These are phyloP conservation scores for Ancistrus triradiatus DNA, from an alignment of 2,113 vertebrate genomes.

Conservation along the genomic window DNA sequence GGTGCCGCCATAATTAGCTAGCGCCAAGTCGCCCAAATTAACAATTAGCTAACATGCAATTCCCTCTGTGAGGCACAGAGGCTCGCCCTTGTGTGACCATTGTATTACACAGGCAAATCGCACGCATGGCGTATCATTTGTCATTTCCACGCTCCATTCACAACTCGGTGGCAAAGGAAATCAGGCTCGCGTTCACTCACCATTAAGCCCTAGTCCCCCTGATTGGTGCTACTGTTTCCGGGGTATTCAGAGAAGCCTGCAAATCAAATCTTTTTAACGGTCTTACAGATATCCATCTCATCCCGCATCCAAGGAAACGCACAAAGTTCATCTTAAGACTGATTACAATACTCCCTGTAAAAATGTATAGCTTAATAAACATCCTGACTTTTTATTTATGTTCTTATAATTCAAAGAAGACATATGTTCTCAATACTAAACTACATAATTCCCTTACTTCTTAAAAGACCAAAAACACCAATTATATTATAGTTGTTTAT, in stretches of 20 bases:
- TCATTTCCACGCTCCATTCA: constrained; percentile 70
- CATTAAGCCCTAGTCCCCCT: constrained; percentile 37
- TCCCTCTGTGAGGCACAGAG: constrained; percentile 84
- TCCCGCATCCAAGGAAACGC: background rate
- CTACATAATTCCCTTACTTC: no score
- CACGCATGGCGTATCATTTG: constrained; percentile 81
- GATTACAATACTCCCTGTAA: no score
- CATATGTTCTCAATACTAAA: no score
- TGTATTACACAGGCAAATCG: constrained; percentile 72
- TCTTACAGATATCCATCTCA: constrained; percentile 5
- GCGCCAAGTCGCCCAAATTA: constrained; percentile 96
- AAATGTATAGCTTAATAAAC: no score
- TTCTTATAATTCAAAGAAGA: no score
- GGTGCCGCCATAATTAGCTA: constrained; percentile 95
- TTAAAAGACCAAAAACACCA: no score
- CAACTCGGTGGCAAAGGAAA: constrained; percentile 54
- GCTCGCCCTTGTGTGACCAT: constrained; percentile 92
- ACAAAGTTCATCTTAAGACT: no score
- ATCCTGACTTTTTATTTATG: no score
- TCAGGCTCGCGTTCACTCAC: constrained; percentile 36
- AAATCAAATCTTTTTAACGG: constrained; percentile 33
- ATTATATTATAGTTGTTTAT: no score
- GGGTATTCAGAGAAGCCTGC: constrained; percentile 26
- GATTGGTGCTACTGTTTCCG: constrained; percentile 43
- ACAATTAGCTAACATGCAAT: constrained; percentile 99